Conservation (phyloP, 2,113 vertebrate genomes). For the Eudorcas thomsonii region DNA sequence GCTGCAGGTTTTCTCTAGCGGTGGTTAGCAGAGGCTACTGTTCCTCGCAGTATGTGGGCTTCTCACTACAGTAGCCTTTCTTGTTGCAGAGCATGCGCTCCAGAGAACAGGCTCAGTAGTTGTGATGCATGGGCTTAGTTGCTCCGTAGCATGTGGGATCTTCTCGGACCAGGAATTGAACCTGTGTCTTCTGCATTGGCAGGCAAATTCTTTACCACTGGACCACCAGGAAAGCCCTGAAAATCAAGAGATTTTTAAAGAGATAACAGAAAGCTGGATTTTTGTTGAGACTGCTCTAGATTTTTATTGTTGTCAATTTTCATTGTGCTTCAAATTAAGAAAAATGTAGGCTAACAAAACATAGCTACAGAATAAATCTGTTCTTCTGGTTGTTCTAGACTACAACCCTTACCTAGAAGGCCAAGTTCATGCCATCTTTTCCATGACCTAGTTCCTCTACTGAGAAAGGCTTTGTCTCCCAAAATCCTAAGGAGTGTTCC, state of each 20-base stretch:
- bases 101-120: not conserved
- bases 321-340: not conserved
- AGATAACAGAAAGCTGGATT: not conserved
- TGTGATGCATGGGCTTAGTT: not conserved
- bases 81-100: not conserved
- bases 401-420: not conserved
- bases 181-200: not conserved
- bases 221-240: not conserved
- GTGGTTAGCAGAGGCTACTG: not conserved
- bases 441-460: not conserved
- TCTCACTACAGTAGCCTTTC: not conserved
- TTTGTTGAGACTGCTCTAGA: not conserved
- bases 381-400: not conserved
- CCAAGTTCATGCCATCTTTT: not conserved
- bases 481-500: not conserved
- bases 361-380: not conserved
- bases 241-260: not conserved
- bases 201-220: not conserved
- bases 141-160: not conserved
- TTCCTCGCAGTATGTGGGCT: fast-evolving
- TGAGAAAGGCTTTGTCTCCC: not conserved
- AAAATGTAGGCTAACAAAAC: not conserved
- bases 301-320: not conserved
- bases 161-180: not conserved
- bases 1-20: not conserved